These are phyloP conservation scores for Papilio machaon DNA, from an alignment of 1,140 invertebrate genomes.

Conservation along the genomic window DNA sequence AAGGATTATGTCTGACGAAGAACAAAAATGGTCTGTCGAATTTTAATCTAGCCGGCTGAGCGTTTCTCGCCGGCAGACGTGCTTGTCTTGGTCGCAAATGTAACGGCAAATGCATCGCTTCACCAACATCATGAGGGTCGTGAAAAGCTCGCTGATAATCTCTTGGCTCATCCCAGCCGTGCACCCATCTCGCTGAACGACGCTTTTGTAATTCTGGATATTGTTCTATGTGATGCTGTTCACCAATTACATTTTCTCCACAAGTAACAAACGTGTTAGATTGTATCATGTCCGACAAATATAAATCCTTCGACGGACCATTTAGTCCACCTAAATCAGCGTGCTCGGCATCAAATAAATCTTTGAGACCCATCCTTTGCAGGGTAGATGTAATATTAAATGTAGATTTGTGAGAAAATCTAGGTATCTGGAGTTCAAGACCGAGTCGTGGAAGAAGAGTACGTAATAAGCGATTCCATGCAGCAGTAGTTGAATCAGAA, in stretches of 20 bases:
- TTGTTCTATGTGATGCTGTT: constrained; percentile 89
- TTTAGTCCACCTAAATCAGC: constrained; percentile 92
- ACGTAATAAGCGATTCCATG: constrained; percentile 88
- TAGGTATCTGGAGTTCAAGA: constrained; percentile 90
- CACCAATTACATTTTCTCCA: constrained; percentile 87
- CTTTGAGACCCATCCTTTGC: constrained; percentile 90
- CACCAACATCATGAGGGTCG: constrained; percentile 84
- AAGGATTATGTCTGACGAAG: constrained; percentile 93
- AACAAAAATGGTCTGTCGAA: constrained; percentile 93
- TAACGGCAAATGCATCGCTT: constrained; percentile 84
- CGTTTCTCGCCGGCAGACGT: constrained; percentile 83
- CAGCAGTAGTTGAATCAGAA: constrained; percentile 85
- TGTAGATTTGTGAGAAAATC: constrained; percentile 91
- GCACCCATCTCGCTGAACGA: constrained; percentile 68
- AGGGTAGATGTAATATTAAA: constrained; percentile 90
- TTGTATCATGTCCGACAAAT: constrained; percentile 91
- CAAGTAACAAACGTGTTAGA: constrained; percentile 90
- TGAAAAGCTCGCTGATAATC: constrained; percentile 84
- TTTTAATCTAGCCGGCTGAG: constrained; percentile 85
- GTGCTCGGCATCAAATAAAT: constrained; percentile 87
- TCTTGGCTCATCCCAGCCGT: constrained; percentile 76
- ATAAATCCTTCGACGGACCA: constrained; percentile 87
- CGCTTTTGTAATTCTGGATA: constrained; percentile 84
- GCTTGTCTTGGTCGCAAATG: constrained; percentile 87
- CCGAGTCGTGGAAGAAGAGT: constrained; percentile 87